Evolutionary conservation across 2,888 invertebrate genomes (phyloP).

Genomic region (Patella depressa): DNA sequence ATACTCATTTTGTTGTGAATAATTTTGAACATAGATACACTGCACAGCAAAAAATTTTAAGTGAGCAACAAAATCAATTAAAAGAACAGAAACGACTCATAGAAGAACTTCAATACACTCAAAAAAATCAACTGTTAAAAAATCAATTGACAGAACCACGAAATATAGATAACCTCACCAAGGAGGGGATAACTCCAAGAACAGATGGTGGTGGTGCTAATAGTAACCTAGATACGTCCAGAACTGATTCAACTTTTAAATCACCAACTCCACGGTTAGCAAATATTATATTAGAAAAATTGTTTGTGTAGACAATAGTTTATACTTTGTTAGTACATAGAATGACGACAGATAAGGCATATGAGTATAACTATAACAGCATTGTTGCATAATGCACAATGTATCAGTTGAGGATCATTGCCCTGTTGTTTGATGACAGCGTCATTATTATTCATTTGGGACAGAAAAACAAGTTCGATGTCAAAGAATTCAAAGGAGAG

Average conservation of each 20-base stretch:
- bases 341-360: too few relatives aligned
- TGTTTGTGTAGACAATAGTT: too few relatives aligned
- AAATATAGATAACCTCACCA: slow-evolving; percentile 42
- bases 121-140: slow-evolving; percentile 36
- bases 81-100: slow-evolving; percentile 63
- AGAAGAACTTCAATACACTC: slow-evolving; percentile 59
- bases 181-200: not conserved
- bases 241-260: not conserved
- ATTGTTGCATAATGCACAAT: too few relatives aligned
- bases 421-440: too few relatives aligned
- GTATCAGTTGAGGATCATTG: too few relatives aligned
- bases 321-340: too few relatives aligned
- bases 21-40: slow-evolving; percentile 63
- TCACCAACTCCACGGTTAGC: not conserved
- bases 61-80: slow-evolving; percentile 64
- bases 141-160: slow-evolving; percentile 45
- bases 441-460: too few relatives aligned
- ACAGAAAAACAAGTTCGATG: too few relatives aligned
- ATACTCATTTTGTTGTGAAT: slow-evolving; percentile 52
- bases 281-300: too few relatives aligned
- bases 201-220: not conserved
- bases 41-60: slow-evolving; percentile 66
- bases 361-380: too few relatives aligned
- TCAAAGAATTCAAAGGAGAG: too few relatives aligned
- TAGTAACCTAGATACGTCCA: not conserved